Evolutionary conservation across 2,113 vertebrate species (phyloP).

Genomic region (Periophthalmodon schlosseri): DNA sequence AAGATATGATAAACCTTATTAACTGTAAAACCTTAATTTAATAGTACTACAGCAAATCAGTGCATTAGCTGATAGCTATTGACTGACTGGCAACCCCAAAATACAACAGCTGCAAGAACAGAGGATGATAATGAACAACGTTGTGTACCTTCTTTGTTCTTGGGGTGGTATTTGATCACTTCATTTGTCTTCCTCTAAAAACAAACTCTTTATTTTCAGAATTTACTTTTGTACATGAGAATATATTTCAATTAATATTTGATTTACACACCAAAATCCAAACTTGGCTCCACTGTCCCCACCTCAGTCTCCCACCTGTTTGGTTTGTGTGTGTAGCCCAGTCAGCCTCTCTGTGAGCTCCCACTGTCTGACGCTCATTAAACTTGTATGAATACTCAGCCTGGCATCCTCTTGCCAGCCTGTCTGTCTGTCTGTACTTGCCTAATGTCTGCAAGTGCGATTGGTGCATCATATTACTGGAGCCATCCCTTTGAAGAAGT

Average conservation of each 20-base stretch:
- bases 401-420: conserved; percentile 53
- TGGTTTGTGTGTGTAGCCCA: conserved; percentile 42
- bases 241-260: conserved; percentile 16
- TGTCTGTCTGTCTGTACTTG: conserved; percentile 51
- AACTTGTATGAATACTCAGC: conserved; percentile 77
- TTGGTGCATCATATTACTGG: conserved; percentile 46
- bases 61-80: not conserved
- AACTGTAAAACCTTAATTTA: not conserved
- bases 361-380: conserved; percentile 75
- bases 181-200: conserved; percentile 5
- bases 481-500: conserved; percentile 38
- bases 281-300: conserved; percentile 10
- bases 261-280: not conserved
- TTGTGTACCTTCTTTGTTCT: not conserved
- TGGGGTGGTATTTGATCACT: conserved; percentile 15
- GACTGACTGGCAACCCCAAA: not conserved
- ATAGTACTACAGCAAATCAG: not conserved
- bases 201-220: not conserved
- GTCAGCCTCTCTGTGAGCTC: conserved; percentile 53
- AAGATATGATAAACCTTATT: not conserved
- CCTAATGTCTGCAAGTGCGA: conserved; percentile 45
- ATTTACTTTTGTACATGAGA: not conserved
- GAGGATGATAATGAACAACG: not conserved
- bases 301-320: conserved; percentile 41
- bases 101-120: not conserved